These are phyloP conservation scores for Heliconius hewitsoni DNA, from an alignment of 1,140 invertebrate genomes.

Conservation along the genomic window DNA sequence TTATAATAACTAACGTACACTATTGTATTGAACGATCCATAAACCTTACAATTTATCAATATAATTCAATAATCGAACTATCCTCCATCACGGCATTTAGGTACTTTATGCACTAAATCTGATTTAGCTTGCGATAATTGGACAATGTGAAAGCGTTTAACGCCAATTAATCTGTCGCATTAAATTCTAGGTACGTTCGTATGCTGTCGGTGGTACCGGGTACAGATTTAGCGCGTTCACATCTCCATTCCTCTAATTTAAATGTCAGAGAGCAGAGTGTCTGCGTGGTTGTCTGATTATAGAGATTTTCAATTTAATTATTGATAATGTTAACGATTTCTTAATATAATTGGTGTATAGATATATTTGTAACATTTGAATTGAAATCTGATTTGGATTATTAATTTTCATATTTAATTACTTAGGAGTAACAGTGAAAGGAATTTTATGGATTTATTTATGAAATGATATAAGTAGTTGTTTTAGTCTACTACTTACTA, in stretches of 20 bases:
- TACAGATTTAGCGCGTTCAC: slow-evolving; percentile 25
- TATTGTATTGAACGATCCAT: neutral
- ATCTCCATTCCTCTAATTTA: slow-evolving; percentile 19
- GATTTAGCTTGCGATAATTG: slow-evolving; percentile 13
- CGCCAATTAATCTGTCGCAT: slow-evolving; percentile 12
- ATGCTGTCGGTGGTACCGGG: slow-evolving; percentile 15
- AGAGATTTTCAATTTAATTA: neutral
- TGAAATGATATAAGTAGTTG: no score
- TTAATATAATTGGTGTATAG: neutral
- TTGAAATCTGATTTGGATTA: neutral
- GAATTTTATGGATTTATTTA: neutral
- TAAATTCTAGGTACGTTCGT: neutral
- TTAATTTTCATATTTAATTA: neutral
- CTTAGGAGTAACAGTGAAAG: no score
- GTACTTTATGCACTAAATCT: neutral
- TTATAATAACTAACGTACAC: no score
- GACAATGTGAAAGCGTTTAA: neutral
- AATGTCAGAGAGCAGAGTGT: slow-evolving; percentile 32
- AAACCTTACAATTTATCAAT: neutral
- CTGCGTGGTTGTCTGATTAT: slow-evolving; percentile 7
- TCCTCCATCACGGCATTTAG: neutral
- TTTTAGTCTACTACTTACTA: no score
- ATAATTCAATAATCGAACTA: neutral
- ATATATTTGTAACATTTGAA: neutral
- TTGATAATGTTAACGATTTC: neutral